phyloP scores from a whole-genome alignment of 2,888 invertebrate species.

The Diarsia dahlii region DNA sequence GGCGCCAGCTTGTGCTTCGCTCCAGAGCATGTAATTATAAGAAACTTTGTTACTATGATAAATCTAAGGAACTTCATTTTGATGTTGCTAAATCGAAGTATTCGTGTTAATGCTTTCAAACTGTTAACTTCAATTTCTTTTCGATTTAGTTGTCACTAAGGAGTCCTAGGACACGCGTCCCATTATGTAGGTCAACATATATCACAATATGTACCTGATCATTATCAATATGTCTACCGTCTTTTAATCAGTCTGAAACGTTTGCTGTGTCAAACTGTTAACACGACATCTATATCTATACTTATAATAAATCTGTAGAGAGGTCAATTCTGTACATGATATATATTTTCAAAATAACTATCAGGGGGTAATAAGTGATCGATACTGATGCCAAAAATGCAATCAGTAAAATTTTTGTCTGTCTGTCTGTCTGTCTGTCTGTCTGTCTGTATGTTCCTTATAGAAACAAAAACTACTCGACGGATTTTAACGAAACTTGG shows the following conservation, averaged over 20 bases:
- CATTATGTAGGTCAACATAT: neutral
- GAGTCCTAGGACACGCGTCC: neutral
- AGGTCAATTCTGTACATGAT: too few species aligned
- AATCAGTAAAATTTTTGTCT: too few species aligned
- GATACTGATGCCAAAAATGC: too few species aligned
- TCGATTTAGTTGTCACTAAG: neutral
- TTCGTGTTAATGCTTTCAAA: neutral
- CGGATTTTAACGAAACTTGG: too few species aligned
- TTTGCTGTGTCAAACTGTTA: conserved; percentile 34
- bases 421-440: too few species aligned
- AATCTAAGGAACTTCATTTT: conserved; percentile 30
- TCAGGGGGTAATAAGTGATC: too few species aligned
- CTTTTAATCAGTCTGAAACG: conserved; percentile 35
- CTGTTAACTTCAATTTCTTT: neutral
- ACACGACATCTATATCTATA: too few species aligned
- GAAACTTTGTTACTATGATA: neutral
- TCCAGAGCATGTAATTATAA: conserved; percentile 13
- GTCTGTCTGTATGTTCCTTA: too few species aligned
- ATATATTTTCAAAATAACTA: too few species aligned
- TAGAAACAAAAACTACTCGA: too few species aligned
- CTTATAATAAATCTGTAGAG: too few species aligned
- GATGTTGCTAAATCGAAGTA: neutral
- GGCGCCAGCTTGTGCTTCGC: conserved; percentile 2
- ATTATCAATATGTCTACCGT: conserved; percentile 13
- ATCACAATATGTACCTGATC: neutral